Base-by-base conservation (phyloP, 1,140 invertebrate genomes). In the Anastrepha ludens region DNA sequence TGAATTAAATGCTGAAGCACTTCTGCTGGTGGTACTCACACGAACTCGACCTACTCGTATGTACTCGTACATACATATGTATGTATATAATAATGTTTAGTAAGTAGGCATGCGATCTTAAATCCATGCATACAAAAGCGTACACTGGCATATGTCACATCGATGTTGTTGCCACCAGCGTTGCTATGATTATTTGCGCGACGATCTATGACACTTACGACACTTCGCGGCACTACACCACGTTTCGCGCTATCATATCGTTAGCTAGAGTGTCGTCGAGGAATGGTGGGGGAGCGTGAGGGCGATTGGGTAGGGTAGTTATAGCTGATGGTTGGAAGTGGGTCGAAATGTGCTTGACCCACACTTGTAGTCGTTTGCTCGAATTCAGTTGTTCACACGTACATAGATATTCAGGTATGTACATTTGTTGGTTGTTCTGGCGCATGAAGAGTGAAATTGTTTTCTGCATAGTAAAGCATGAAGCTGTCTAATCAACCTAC, bases 311-410 rank as follows among this genome's bases (percentile, higher is more conserved):
- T 2, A 20, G 62, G n/a, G 20, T 74, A 44, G 39, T 74, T 6
- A 39, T 65, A 8, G 64, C 41, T 74, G 67, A 20, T 55, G 17
- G 47, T 41, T 55, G 74, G 7, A 81, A 81, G 74, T 81, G 74
- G 74, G 74, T 81, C 50, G 74, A 58, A 74, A 81, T 81, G 74
- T 81, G 74, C 74, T 55, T 81, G 74, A 81, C 74, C 74, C 74
- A 81, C 74, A 81, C 74, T 81, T 47, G 13, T 44, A 44, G 39
- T 20, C 20, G 29, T 65, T 74, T 74, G 17, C 41, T 74, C 67
- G 70, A 11, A 50, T 17, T 74, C 41, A 74, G 7, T 15, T 50
- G 9, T 29, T 55, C 74, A 47, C 47, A 81, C 74, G 44, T 81
- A 81, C 3, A 29, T 55, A 81, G 2, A 44, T 17, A 2, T 50